Evolutionary conservation across 1,140 invertebrate genomes (phyloP).

Genomic region (Phymorhynchus buccinoides): DNA sequence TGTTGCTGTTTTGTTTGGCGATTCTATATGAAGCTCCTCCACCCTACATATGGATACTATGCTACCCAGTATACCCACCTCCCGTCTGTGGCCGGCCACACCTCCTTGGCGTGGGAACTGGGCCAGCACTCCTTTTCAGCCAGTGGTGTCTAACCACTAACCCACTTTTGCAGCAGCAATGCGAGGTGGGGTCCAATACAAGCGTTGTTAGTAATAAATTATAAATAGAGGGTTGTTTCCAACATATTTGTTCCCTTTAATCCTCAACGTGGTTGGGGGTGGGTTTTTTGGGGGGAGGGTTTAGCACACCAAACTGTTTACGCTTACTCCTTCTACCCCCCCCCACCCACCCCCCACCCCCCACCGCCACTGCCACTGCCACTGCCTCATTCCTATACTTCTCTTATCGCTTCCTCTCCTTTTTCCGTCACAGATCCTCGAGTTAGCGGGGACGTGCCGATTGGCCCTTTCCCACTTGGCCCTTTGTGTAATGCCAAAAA

Average conservation of each 20-base stretch:
- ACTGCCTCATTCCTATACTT: background rate
- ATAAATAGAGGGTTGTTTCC: conserved; percentile 3
- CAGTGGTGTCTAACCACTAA: background rate
- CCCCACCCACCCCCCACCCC: no score
- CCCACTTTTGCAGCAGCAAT: background rate
- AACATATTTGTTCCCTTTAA: background rate
- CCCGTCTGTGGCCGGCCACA: background rate
- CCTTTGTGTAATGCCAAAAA: no score
- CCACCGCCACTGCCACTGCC: background rate
- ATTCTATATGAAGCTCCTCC: background rate
- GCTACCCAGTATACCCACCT: no score
- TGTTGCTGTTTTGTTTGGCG: background rate
- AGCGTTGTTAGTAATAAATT: background rate
- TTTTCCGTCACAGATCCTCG: no score
- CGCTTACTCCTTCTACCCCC: background rate
- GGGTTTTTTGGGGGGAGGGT: no score
- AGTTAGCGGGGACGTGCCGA: no score
- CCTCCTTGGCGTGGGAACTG: background rate
- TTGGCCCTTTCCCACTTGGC: no score
- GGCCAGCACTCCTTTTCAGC: background rate
- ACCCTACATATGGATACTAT: no score
- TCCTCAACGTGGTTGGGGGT: no score
- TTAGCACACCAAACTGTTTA: background rate
- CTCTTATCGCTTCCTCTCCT: no score
- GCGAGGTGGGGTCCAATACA: no score